Base-by-base conservation (phyloP, 1,140 invertebrate species). In the Reticulitermes speratus region DNA sequence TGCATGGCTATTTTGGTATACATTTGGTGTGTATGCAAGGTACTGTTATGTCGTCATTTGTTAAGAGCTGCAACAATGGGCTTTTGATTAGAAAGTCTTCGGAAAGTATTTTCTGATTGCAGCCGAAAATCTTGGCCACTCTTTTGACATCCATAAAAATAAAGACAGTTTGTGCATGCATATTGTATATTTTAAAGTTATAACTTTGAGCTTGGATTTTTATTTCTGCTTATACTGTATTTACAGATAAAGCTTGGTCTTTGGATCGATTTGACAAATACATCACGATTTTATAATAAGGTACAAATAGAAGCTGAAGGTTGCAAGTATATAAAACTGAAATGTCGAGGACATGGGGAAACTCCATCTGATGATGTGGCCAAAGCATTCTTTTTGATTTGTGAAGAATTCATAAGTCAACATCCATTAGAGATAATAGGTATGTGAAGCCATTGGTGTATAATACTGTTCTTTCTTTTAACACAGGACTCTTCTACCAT, bases 181-280 rank as follows among this genome's bases (percentile, higher is more conserved):
- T 55, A 55, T 55, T 55, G 5, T 55, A 55, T 55, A 55, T 55
- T 55, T 55, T 16, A 19, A 21, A 55, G 19, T 21, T 55, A 55
- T 55, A 55, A 55, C 5, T 55, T 55, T 21, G 14, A 19, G 52
- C 19, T 5, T 12, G 19, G 3, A 55, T 55, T 55, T 55, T 55
- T 55, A 55, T 55, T 16, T 55, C 19, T 55, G 52, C 19, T 55
- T 83, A 2, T 83, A 83, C 38, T 21, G 9, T 83, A 8, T 44
- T 83, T 55, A 19, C 88, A 97, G 95, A 90, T 95, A 21, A 98
- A 97, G 89, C 91, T 99, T 84, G 98, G 98, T 2, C 90, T 99
- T 30, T 98, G 98, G 97, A 96, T 99, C 87, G 98, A 99, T 91
- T 92, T 99, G 83, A 99, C 98, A 9, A 98, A 99, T 90, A 99